Evolutionary conservation across 2,888 invertebrate species (phyloP).

Genomic region (Tinea pellionella): DNA sequence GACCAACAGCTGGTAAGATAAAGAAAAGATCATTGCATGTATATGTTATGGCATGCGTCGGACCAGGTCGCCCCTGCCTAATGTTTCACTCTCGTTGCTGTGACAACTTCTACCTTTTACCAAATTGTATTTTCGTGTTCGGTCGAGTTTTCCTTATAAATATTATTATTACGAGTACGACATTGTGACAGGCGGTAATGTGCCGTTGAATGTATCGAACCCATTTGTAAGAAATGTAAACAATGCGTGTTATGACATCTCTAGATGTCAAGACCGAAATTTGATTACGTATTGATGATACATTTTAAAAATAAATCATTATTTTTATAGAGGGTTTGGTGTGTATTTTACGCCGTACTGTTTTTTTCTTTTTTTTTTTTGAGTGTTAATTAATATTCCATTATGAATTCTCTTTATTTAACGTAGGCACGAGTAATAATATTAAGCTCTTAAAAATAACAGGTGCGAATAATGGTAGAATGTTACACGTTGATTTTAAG

Average conservation of each 20-base stretch:
- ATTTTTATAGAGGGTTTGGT: slow-evolving; percentile 7
- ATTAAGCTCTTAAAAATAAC: slow-evolving; percentile 8
- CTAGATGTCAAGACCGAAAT: background rate
- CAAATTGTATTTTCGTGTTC: slow-evolving; percentile 69
- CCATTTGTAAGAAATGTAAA: slow-evolving; percentile 50
- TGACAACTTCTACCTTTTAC: slow-evolving; percentile 64
- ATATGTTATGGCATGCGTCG: background rate
- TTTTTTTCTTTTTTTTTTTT: no score
- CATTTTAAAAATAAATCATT: background rate
- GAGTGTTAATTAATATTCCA: slow-evolving; percentile 11
- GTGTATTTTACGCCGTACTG: background rate
- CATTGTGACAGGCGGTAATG: slow-evolving; percentile 62
- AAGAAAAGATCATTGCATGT: background rate
- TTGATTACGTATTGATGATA: slow-evolving; percentile 8
- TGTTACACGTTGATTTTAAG: background rate
- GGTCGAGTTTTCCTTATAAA: slow-evolving; percentile 66
- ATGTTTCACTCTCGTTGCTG: slow-evolving; percentile 62
- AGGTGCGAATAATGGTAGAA: slow-evolving; percentile 10
- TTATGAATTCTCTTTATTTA: background rate
- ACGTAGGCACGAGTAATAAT: background rate
- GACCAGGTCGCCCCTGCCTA: slow-evolving; percentile 37
- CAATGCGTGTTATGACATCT: slow-evolving; percentile 36
- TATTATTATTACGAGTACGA: slow-evolving; percentile 65
- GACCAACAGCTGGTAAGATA: no score
- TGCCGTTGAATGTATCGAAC: slow-evolving; percentile 49